Conservation (phyloP, 23 tunicate genomes). For the Halocynthia roretzi region DNA sequence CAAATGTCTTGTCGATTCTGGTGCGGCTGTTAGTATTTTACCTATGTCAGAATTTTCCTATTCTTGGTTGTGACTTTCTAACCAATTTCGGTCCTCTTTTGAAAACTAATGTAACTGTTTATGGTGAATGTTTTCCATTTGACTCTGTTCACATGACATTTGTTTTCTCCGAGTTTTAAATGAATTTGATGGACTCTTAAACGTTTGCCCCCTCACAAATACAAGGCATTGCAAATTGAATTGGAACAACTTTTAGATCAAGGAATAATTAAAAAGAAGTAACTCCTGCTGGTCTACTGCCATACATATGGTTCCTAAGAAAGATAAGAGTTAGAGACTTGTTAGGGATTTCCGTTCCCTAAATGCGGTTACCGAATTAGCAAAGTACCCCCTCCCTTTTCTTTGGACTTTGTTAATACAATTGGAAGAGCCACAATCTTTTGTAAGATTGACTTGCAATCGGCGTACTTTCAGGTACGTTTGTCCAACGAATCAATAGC, state of each 20-base stretch:
- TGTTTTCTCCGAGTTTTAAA: background rate
- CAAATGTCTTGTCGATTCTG: too few species aligned
- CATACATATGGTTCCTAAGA: background rate
- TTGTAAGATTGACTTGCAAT: too few species aligned
- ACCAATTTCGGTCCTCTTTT: background rate
- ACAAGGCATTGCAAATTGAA: background rate
- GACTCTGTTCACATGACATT: too few species aligned
- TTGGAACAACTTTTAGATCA: background rate
- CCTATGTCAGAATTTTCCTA: background rate
- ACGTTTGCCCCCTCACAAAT: constrained; percentile 2
- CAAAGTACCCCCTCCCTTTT: background rate
- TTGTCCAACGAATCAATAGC: background rate
- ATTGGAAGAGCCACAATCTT: background rate
- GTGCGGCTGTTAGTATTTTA: too few species aligned
- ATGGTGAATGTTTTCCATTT: background rate
- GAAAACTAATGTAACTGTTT: background rate
- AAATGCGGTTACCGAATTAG: background rate
- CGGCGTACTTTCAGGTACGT: constrained; percentile 5
- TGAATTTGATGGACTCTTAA: background rate
- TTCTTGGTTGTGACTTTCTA: constrained; percentile 11
- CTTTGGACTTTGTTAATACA: background rate
- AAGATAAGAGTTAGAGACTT: background rate
- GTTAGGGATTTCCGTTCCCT: background rate
- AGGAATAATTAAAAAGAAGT: background rate
- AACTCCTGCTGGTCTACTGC: background rate